Evolutionary conservation across 2,888 invertebrate species (phyloP), one percentile per base, ranked within the genome.

Genomic region (Acronicta alni): DNA sequence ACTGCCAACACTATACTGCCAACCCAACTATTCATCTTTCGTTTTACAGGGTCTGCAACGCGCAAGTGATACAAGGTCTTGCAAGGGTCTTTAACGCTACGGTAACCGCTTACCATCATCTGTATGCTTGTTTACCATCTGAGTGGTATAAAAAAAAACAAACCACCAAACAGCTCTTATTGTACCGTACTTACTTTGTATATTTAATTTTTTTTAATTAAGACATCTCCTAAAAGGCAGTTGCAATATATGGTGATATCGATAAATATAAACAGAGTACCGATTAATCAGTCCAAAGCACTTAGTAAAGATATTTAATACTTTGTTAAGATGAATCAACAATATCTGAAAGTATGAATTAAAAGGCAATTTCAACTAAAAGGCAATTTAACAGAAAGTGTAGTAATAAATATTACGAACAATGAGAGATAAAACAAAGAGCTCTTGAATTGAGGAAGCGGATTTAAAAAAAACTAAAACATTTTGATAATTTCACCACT

Each of bases 231-330:
- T 30, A 8, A 30, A 30, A 37, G 14, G 30, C 38, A 20, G 30
- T 10, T 1, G 39, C 16, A 35, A 35, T 42, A 26, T 17, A 44
- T 32, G 23, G 18, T 1, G 15, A 49, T 46, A 47, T 39, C 44
- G 23, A 56, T 48, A 52, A 55, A 44, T 43, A 43, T 39, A n/a
- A 30, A 18, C 23, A 41, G 26, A 62, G 32, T 26, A 18, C 20
- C 43, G 56, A 63, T 67, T 42, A 48, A 42, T 63, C 38, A 46
- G 41, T 15, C 4, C 12, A 46, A 41, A 55, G 30, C 44, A 56
- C n/a, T 56, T 52, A 51, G 30, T 16, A 20, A 23, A 41, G 30
- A 62, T 47, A 47, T 39, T 26, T 26, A 0, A 26, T 26, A 32
- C 14, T 14, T 32, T 32, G 32, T 32, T 51, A 52, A 38, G 41